Base-by-base conservation (phyloP, 2,888 invertebrate genomes). In the Anagyrus pseudococci region DNA sequence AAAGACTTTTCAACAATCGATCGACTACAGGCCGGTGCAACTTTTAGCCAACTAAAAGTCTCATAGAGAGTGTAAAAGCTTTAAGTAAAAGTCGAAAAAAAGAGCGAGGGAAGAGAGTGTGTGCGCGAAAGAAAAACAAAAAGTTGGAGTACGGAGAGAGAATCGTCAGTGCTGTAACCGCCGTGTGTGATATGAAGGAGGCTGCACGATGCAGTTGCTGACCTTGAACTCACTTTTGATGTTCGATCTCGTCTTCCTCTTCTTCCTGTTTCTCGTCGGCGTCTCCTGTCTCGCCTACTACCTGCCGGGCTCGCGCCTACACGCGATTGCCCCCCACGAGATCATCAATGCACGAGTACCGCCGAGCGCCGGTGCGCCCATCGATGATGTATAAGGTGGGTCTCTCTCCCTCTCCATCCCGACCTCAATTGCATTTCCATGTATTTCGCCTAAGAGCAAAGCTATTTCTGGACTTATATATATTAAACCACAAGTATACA, bases 161-260 rank as follows among this genome's bases (percentile, higher is more conserved):
- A 49, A 29, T 13, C 29, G 41, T 25, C n/a, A 20, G 20, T 19
- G 41, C 23, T 44, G 50, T 6, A 49, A 15, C 43, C 40, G 40
- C 26, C n/a, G 17, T 4, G 7, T 40, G 56, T 76, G 77, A 76
- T 74, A 78, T 75, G 73, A 73, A 74, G 72, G 70, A 71, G 70
- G 70, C 73, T 67, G 70, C 67, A 73, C 71, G 71, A 92, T 92
- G 92, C 91, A 91, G 87, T 86, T 92, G 81, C 87, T 91, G 88
- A 90, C 90, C 86, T 87, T 91, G 84, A 92, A 92, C 84, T 91
- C 91, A 78, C 86, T 92, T 82, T 88, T 92, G 85, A 91, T 92
- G 91, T 92, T 92, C 86, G 91, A 92, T 84, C 88, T 91, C 82
- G 91, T 92, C 83, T 92, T 92, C 85, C 86, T 91, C 84, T 92